These are phyloP conservation scores for Oligia fasciuncula DNA, from an alignment of 2,888 invertebrate genomes.

Conservation along the genomic window DNA sequence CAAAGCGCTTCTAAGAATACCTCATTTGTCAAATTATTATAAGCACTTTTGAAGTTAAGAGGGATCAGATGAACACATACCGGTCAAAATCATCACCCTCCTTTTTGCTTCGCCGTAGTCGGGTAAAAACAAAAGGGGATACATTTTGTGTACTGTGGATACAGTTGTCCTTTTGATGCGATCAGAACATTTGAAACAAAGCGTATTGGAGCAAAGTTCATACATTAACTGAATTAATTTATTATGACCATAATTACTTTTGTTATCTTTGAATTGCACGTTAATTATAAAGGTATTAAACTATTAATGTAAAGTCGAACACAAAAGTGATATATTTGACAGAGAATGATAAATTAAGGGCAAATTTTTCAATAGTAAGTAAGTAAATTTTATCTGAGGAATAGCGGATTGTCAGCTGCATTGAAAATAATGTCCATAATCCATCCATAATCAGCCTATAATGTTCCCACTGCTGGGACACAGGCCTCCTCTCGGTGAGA, in stretches of 20 bases:
- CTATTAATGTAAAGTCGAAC: conserved; percentile 23
- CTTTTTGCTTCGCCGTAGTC: no score
- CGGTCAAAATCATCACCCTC: no score
- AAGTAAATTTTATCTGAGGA: background rate
- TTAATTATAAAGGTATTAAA: conserved; percentile 40
- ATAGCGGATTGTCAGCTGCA: background rate
- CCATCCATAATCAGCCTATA: no score
- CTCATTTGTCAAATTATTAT: no score
- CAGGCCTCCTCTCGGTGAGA: no score
- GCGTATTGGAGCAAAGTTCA: background rate
- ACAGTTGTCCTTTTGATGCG: background rate
- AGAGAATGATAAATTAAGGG: background rate
- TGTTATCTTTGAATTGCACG: conserved; percentile 54
- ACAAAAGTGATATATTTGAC: conserved; percentile 33
- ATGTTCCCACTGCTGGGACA: no score
- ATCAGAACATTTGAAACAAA: background rate
- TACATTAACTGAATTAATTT: conserved; percentile 5
- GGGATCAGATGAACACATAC: no score
- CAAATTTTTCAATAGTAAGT: background rate
- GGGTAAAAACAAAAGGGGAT: no score
- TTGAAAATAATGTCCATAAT: no score
- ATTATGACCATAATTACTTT: conserved; percentile 22
- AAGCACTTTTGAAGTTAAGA: no score
- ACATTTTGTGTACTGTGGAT: no score
- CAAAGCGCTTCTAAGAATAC: no score